Conservation (phyloP, 2,888 invertebrate species). For the Chrysotoxum bicinctum region DNA sequence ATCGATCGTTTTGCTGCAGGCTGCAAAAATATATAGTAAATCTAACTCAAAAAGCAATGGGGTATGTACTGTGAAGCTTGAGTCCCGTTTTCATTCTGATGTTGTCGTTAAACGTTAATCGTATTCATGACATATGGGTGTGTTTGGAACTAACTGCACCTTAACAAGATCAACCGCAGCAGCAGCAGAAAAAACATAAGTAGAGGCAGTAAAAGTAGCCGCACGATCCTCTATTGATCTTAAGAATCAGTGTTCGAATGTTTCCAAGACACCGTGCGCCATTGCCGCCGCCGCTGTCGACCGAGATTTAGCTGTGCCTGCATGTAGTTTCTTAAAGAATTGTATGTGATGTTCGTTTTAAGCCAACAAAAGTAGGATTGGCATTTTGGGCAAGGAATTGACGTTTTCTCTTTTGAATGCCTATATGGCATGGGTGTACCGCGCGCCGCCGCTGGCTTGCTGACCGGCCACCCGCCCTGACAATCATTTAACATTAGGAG, state of each 20-base stretch:
- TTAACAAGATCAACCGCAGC: conserved; percentile 58
- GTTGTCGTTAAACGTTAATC: conserved; percentile 54
- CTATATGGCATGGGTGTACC: conserved; percentile 11
- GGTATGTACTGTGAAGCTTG: conserved; percentile 22
- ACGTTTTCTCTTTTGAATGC: conserved; percentile 57
- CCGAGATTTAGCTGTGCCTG: neutral
- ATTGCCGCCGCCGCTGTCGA: neutral
- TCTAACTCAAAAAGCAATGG: neutral
- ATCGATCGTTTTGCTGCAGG: conserved; percentile 17
- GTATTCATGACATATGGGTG: conserved; percentile 73
- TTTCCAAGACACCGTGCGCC: neutral
- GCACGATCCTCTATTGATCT: conserved; percentile 55
- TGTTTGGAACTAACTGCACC: conserved; percentile 69
- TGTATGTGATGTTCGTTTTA: conserved; percentile 48
- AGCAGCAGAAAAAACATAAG: conserved; percentile 15
- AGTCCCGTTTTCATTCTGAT: conserved; percentile 12
- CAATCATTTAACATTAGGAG: conserved; percentile 26
- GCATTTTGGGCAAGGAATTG: conserved; percentile 69
- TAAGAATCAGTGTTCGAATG: conserved; percentile 43
- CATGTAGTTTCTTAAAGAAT: conserved; percentile 7
- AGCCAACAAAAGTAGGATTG: conserved; percentile 69
- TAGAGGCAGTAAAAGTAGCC: conserved; percentile 16
- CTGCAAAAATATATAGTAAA: conserved; percentile 18
- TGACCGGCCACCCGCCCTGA: neutral
- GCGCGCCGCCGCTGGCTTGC: neutral